Evolutionary conservation across 2,888 invertebrate species (phyloP), one percentile per base, ranked within the genome.

Genomic region (Caenorhabditis imperialis): DNA sequence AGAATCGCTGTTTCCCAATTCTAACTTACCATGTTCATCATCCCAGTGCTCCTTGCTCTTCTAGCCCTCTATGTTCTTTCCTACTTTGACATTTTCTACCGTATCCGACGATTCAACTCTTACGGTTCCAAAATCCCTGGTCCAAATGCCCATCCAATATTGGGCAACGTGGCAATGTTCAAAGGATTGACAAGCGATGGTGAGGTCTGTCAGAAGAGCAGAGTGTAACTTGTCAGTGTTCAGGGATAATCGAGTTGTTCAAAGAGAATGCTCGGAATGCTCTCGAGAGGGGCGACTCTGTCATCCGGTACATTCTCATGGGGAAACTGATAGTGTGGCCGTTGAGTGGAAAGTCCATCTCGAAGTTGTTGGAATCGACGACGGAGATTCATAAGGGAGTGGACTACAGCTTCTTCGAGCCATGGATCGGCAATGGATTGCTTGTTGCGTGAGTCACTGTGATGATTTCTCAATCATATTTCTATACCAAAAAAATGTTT

Each of bases 141-240:
- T 3, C 60, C 60, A 0, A 22, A 27, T 3, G 50, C n/a, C 0
- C 40, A 51, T 16, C 42, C 20, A 33, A 16, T 61, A 5, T 42
- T 33, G 42, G 60, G 60, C 30, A 61, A 61, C 14, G 22, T 20
- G 2, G 40, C 25, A 27, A 48, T 50, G 42, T 61, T 61, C 14
- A 38, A 50, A 14, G 35, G 42, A 27, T 20, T 27, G 33, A 30
- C 47, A 5, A 50, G 42, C 30, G 40, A 48, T 40, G 58, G 58
- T 58, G n/a, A 35, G 45, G 35, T 63, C 75, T 71, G 65, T 71
- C 73, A 61, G 72, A 72, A 72, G 76, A 76, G 67, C 76, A 57
- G 76, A 67, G 62, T 72, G 71, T 72, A 76, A 55, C n/a, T n/a
- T 33, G 60, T 50, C 6, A 3, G 53, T 50, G 42, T 58, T n/a